phyloP scores from a whole-genome alignment of 2,113 vertebrate species.

The Apteryx owenii region DNA sequence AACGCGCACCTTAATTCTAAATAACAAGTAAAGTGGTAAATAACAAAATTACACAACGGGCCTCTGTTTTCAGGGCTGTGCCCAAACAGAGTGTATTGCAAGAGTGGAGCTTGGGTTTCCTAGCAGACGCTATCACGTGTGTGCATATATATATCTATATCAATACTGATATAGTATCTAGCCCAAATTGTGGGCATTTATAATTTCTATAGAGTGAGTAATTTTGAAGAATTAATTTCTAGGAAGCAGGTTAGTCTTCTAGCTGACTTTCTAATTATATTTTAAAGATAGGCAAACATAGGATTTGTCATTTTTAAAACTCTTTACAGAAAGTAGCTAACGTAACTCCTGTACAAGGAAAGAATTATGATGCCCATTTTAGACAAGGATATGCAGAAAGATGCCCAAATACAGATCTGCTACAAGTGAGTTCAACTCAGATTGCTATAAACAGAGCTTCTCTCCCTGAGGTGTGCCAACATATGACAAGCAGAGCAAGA shows the following conservation, averaged over 20 bases:
- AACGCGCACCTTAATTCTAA: neutral
- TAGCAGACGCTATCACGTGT: neutral
- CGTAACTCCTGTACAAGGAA: conserved; percentile 3
- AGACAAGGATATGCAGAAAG: conserved; percentile 36
- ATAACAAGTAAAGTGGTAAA: neutral
- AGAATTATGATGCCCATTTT: conserved; percentile 44
- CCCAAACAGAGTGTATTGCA: neutral
- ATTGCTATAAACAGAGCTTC: conserved; percentile 46
- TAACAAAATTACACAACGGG: neutral
- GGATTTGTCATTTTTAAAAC: conserved; percentile 22
- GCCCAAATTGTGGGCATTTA: neutral
- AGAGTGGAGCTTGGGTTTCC: neutral
- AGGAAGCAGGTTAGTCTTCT: neutral
- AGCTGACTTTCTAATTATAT: neutral
- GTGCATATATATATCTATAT: neutral
- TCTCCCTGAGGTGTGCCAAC: conserved; percentile 16
- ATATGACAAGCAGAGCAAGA: neutral
- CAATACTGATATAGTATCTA: neutral
- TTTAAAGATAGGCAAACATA: neutral
- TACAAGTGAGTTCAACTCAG: conserved; percentile 24
- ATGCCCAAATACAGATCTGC: conserved; percentile 58
- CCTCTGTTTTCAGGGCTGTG: neutral
- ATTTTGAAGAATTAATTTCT: neutral
- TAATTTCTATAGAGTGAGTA: neutral
- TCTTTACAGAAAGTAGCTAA: conserved; percentile 4